phyloP scores from a whole-genome alignment of 2,797 vertebrate species.

The Danio jaintianensis region DNA sequence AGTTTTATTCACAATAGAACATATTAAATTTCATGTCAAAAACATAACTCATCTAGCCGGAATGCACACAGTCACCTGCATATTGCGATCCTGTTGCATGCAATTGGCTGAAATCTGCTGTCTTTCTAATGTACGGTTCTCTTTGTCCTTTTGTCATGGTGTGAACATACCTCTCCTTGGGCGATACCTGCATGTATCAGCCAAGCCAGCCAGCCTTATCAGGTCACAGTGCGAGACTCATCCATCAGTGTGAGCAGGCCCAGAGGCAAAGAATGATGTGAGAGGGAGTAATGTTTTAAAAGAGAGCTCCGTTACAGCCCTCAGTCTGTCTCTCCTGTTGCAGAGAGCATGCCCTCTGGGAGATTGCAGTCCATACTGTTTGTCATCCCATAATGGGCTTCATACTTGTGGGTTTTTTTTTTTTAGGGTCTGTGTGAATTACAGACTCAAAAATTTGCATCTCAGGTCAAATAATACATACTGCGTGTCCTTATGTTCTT shows the following conservation, averaged over 20 bases:
- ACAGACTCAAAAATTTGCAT: slow-evolving; percentile 13
- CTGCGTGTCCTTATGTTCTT: slow-evolving; percentile 10
- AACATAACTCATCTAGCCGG: slow-evolving; percentile 6
- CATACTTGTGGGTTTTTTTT: slow-evolving; percentile 23
- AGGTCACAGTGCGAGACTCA: slow-evolving; percentile 54
- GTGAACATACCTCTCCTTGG: slow-evolving; percentile 53
- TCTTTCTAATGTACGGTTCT: slow-evolving; percentile 35
- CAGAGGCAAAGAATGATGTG: slow-evolving; percentile 52
- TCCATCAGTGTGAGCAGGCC: slow-evolving; percentile 58
- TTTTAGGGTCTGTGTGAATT: slow-evolving; percentile 43
- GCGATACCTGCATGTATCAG: slow-evolving; percentile 54
- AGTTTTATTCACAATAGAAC: not conserved
- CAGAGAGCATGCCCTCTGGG: slow-evolving; percentile 34
- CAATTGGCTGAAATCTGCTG: slow-evolving; percentile 11
- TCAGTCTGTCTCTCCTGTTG: slow-evolving; percentile 39
- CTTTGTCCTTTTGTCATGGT: slow-evolving; percentile 53
- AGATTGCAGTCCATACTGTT: slow-evolving; percentile 38
- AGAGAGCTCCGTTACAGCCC: slow-evolving; percentile 43
- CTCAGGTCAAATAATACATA: slow-evolving; percentile 7
- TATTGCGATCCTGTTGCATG: not conserved
- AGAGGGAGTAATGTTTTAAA: slow-evolving; percentile 55
- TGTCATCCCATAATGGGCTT: slow-evolving; percentile 52
- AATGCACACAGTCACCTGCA: slow-evolving; percentile 12
- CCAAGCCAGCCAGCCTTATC: slow-evolving; percentile 56
- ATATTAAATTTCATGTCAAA: slow-evolving; percentile 14